phyloP scores from a whole-genome alignment of 2,797 vertebrate species.

The Denticeps clupeoides region DNA sequence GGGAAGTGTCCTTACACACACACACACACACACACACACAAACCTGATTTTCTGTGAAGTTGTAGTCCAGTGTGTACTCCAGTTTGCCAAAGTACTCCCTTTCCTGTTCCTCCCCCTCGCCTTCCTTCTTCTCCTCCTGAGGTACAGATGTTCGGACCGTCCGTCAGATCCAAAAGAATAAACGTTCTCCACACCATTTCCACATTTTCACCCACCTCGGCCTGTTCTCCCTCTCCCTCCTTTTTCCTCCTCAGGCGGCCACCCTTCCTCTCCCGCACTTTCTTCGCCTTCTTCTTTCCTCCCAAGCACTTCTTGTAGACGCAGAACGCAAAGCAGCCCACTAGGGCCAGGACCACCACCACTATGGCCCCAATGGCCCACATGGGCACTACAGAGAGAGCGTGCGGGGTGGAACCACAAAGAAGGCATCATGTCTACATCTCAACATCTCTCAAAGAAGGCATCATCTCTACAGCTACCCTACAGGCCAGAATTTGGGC shows the following conservation, averaged over 20 bases:
- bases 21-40: not conserved
- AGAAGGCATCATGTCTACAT: not conserved
- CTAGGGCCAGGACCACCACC: constrained; percentile 62
- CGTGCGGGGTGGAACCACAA: not conserved
- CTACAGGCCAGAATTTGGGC: no score
- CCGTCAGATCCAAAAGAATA: no score
- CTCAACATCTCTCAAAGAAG: no score
- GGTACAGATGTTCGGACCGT: not conserved
- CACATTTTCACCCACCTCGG: constrained; percentile 49
- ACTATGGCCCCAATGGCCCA: constrained; percentile 76
- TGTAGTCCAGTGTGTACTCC: constrained; percentile 78
- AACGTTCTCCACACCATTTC: not conserved
- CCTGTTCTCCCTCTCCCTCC: constrained; percentile 63
- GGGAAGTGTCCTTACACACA: not conserved
- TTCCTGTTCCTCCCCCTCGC: constrained; percentile 55
- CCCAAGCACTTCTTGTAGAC: constrained; percentile 67
- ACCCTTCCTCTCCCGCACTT: constrained; percentile 68
- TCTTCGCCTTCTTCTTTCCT: constrained; percentile 68
- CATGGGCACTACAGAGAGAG: constrained; percentile 62
- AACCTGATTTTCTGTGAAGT: constrained; percentile 75
- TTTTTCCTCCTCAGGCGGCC: constrained; percentile 62
- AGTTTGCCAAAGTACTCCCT: constrained; percentile 68
- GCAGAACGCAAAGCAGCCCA: constrained; percentile 70
- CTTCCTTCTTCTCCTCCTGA: constrained; percentile 50
- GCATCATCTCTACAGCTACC: not conserved